Evolutionary conservation across 2,888 invertebrate genomes (phyloP).

Genomic region (Cactoblastis cactorum): DNA sequence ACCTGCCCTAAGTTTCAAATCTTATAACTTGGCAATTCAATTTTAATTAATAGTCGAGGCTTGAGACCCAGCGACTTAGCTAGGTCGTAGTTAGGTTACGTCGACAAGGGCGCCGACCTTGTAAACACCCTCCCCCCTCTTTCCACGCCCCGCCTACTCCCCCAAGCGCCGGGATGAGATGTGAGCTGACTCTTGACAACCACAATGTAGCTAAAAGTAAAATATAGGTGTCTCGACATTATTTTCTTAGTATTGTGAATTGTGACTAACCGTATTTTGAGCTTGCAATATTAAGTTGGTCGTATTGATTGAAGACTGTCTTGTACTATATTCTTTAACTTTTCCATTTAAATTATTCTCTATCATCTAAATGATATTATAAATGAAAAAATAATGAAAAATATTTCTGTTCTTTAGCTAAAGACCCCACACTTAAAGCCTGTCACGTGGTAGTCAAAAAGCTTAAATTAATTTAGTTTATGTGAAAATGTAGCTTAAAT

Average conservation of each 20-base stretch:
- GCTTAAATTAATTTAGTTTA: no score
- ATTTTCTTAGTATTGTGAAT: neutral
- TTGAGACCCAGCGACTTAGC: conserved; percentile 56
- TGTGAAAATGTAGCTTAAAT: no score
- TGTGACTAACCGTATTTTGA: neutral
- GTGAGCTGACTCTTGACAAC: conserved; percentile 65
- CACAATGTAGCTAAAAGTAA: conserved; percentile 44
- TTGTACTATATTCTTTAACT: no score
- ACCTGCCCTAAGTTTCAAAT: conserved; percentile 14
- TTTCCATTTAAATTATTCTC: no score
- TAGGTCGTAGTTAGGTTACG: conserved; percentile 64
- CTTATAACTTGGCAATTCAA: conserved; percentile 36
- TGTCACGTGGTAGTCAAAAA: no score
- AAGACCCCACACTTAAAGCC: no score
- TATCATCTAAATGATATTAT: no score
- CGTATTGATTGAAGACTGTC: neutral
- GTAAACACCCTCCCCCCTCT: conserved; percentile 36
- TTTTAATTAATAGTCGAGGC: conserved; percentile 60
- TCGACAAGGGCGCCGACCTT: conserved; percentile 74
- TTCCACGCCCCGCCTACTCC: conserved; percentile 22
- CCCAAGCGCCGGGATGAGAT: conserved; percentile 43
- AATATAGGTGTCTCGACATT: conserved; percentile 20
- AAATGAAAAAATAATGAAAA: no score
- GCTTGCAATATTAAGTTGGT: neutral
- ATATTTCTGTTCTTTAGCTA: no score